Percentiles rank a stretch among this genome's conserved stretches.
These are phyloP conservation scores for Phyllostomus hastatus DNA, from an alignment of 2,113 vertebrate genomes.

Conservation along the genomic window DNA sequence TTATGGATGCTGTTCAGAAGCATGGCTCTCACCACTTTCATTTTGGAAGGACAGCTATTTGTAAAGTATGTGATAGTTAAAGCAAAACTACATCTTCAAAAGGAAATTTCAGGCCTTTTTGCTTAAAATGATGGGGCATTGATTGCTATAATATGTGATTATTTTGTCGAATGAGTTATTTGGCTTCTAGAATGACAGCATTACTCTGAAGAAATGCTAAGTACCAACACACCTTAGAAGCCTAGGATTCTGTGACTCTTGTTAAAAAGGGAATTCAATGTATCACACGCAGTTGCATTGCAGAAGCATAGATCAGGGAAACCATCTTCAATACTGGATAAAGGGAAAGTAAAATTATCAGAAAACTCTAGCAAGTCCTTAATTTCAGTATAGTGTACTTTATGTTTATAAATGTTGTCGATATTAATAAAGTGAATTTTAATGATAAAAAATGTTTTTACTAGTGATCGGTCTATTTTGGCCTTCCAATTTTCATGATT, in stretches of 20 bases:
- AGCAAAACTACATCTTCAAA: background rate
- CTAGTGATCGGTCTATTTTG: background rate
- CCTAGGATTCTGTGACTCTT: background rate
- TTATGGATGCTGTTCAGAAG: background rate
- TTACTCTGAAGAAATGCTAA: background rate
- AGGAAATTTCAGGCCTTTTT: background rate
- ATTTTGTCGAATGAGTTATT: background rate
- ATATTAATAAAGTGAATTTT: constrained; percentile 4
- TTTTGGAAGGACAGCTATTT: background rate
- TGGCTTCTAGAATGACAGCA: background rate
- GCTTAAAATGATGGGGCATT: background rate
- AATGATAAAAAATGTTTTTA: background rate
- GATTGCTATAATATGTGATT: background rate
- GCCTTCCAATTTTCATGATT: background rate
- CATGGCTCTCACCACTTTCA: background rate
- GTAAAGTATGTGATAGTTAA: background rate
- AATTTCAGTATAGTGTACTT: constrained; percentile 18
- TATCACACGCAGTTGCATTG: background rate
- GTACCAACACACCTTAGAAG: background rate
- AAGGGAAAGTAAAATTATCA: background rate
- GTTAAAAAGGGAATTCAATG: background rate
- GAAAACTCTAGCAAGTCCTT: background rate
- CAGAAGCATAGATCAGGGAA: background rate
- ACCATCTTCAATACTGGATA: background rate
- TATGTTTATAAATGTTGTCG: constrained; percentile 40